A percentile compares a stretch with the other conserved stretches of the same genome.
Evolutionary conservation across 2,888 invertebrate species (phyloP).

Genomic region (Marasmarcha lunaedactyla): DNA sequence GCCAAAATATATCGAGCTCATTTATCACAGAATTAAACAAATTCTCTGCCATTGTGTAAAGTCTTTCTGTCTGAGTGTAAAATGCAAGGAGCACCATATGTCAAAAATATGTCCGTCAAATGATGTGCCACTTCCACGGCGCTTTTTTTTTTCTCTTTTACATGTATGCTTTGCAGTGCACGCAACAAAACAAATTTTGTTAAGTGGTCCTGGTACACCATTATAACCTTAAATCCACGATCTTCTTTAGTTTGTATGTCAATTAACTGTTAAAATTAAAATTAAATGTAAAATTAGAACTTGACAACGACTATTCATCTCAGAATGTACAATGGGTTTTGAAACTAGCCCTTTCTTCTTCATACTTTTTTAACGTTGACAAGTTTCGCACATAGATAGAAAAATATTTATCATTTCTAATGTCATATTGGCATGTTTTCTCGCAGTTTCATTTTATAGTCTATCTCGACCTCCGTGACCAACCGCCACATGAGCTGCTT

Average conservation of each 20-base stretch:
- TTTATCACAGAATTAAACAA: too few species aligned
- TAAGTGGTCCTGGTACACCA: slow-evolving; percentile 33
- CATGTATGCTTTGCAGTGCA: too few species aligned
- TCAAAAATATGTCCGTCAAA: slow-evolving; percentile 23
- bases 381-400: slow-evolving; percentile 20
- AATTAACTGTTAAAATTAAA: too few species aligned
- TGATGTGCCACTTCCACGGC: slow-evolving; percentile 20
- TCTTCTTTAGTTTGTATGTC: slow-evolving; percentile 29
- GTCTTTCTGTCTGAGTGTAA: slow-evolving; percentile 19
- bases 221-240: slow-evolving; percentile 27
- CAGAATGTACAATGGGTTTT: slow-evolving; percentile 18
- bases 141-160: slow-evolving; percentile 24
- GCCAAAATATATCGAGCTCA: too few species aligned
- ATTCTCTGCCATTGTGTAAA: too few species aligned
- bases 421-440: slow-evolving; percentile 20
- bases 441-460: slow-evolving; percentile 16
- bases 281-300: too few species aligned
- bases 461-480: slow-evolving; percentile 24
- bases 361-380: slow-evolving; percentile 18
- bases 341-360: slow-evolving; percentile 22
- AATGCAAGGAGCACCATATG: slow-evolving; percentile 22
- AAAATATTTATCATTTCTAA: slow-evolving; percentile 17
- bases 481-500: slow-evolving; percentile 19
- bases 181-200: slow-evolving; percentile 38
- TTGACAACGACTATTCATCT: slow-evolving; percentile 27